Percentiles rank a stretch among this genome's conserved stretches.
phyloP scores from a whole-genome alignment of 2,888 invertebrate species.

The Deilephila porcellus region DNA sequence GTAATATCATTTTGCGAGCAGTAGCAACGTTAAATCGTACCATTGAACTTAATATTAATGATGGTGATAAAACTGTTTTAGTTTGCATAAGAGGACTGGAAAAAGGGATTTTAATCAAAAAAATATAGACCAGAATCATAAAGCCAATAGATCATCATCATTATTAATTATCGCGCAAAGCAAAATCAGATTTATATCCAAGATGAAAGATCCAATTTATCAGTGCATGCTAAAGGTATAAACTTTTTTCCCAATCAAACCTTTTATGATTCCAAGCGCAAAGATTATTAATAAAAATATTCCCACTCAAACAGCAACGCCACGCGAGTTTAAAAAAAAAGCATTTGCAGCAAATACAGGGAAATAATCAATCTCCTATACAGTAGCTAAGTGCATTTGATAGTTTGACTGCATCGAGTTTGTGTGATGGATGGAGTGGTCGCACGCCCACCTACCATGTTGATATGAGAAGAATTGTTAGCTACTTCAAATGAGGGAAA shows the following conservation, averaged over 20 bases:
- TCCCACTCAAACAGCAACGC: neutral
- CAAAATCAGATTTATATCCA: too few species aligned
- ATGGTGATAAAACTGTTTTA: neutral
- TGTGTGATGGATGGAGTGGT: conserved; percentile 35
- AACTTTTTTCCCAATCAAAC: neutral
- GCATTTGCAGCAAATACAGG: conserved; percentile 7
- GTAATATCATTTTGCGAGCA: conserved; percentile 4
- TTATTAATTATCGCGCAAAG: too few species aligned
- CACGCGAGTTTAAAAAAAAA: neutral
- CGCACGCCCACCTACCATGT: neutral
- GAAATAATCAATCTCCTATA: conserved; percentile 32
- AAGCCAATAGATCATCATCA: too few species aligned
- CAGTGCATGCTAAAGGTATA: too few species aligned
- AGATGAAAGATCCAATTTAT: too few species aligned
- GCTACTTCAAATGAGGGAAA: neutral
- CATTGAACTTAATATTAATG: neutral
- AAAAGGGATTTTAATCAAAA: too few species aligned
- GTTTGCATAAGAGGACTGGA: too few species aligned
- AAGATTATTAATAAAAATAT: conserved; percentile 3
- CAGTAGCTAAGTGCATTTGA: conserved; percentile 36
- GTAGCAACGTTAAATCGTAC: neutral
- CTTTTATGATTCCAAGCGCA: neutral
- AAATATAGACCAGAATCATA: too few species aligned
- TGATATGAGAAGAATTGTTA: conserved; percentile 12
- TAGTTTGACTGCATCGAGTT: conserved; percentile 29